phyloP scores from a whole-genome alignment of 2,888 invertebrate species.

The Philereme vetulata region DNA sequence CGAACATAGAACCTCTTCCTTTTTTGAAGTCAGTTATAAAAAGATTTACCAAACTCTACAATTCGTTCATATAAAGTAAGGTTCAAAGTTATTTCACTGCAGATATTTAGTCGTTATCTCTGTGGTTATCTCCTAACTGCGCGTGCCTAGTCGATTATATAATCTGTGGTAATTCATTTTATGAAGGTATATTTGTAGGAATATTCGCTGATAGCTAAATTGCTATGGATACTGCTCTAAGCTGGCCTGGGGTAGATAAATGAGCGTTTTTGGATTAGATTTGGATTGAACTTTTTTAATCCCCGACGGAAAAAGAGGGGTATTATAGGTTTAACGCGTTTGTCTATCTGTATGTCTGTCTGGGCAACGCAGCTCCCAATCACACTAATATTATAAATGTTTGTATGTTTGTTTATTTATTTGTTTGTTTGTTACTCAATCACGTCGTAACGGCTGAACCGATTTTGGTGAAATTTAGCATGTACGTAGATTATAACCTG shows the following conservation, averaged over 20 bases:
- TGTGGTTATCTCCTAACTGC: slow-evolving; percentile 29
- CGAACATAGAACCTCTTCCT: no score
- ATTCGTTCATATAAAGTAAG: slow-evolving; percentile 15
- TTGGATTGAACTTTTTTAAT: background rate
- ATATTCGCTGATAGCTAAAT: slow-evolving; percentile 29
- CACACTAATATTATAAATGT: no score
- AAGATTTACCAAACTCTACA: slow-evolving; percentile 6
- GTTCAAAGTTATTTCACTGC: slow-evolving; percentile 27
- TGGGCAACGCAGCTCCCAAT: no score
- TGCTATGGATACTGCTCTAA: slow-evolving; percentile 13
- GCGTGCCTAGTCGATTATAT: slow-evolving; percentile 28
- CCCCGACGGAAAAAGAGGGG: no score
- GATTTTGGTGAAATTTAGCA: no score
- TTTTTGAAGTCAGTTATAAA: no score
- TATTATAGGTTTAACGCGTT: no score
- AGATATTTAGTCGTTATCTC: slow-evolving; percentile 31
- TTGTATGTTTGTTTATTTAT: no score
- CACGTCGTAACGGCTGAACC: no score
- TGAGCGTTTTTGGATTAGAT: background rate
- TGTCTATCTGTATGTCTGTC: no score
- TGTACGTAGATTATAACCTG: no score
- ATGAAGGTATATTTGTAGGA: slow-evolving; percentile 31
- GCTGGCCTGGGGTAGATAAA: background rate
- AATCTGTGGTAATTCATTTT: slow-evolving; percentile 40
- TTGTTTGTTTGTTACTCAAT: no score